Base-by-base conservation (phyloP, 2,113 vertebrate genomes). In the Toxostoma redivivum region DNA sequence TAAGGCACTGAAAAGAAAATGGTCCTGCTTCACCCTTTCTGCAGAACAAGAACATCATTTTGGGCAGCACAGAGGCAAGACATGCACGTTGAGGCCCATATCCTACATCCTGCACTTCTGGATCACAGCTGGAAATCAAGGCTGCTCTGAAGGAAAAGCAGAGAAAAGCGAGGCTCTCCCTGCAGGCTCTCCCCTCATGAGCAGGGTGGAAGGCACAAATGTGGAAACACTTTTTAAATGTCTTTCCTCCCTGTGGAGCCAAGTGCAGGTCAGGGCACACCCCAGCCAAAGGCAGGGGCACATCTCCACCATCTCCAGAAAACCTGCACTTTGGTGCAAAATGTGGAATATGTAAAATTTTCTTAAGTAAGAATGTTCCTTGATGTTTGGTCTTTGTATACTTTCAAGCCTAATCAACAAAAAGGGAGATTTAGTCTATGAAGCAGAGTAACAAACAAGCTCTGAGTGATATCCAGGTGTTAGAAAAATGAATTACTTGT, bases 11-110 rank as follows among this genome's bases (percentile, higher is more conserved):
- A 5, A 47, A 74, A 71, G 44, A 37, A 47, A 88, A 74, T 61
- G 22, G 61, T 51, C 5, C 25, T 58, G 56, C 22, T 81, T 57
- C 12, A 20, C 45, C 70, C 57, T 78, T 74, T 48, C 47, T 84
- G 84, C 51, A 79, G 81, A 51, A 51, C 13, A 31, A 48, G 60
- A 58, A 24, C 48, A 21, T 14, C 4, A 1, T 11, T 74, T 45
- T 27, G 40, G 56, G 81, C 85, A 90, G 84, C 28, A 17, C 11
- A 17, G 61, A 9, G 4, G 40, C 3, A 3, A 38, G 73, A 23
- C 54, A 5, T 5, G 48, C 33, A 37, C 0, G 3, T 2, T 2
- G 12, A 61, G 48, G 53, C 50, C 12, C 54, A 16, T 1, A 9
- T 3, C 69, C 69, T 33, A 28, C 48, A 37, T 6, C 1, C 0